Evolutionary conservation across 2,888 invertebrate species (phyloP).

Genomic region (Epinotia ramella): DNA sequence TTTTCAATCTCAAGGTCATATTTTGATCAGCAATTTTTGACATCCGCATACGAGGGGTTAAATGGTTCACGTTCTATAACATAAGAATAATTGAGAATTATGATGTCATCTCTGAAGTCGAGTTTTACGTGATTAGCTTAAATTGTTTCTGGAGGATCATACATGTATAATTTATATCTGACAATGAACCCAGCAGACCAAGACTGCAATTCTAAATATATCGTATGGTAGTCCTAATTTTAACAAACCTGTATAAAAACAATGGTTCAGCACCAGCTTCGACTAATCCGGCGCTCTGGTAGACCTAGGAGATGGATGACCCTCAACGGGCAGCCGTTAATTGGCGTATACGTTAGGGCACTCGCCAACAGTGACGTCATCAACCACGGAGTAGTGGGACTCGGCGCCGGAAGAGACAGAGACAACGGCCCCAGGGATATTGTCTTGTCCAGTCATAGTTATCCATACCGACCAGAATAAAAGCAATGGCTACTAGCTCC

Average conservation of each 20-base stretch:
- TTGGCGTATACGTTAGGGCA: constrained; percentile 75
- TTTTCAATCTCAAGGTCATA: too few species aligned
- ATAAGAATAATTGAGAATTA: too few species aligned
- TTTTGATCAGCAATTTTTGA: too few species aligned
- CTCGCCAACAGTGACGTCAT: constrained; percentile 55
- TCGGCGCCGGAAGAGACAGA: constrained; percentile 87
- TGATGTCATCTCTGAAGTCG: too few species aligned
- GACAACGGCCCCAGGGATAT: constrained; percentile 59
- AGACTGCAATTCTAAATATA: too few species aligned
- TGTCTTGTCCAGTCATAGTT: neutral
- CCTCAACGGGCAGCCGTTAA: constrained; percentile 85
- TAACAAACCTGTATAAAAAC: constrained; percentile 90
- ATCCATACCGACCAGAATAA: neutral
- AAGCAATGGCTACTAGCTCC: neutral
- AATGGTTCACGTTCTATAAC: too few species aligned
- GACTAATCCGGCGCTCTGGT: constrained; percentile 89
- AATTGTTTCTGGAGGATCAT: too few species aligned
- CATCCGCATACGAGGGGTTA: too few species aligned
- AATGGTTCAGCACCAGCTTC: constrained; percentile 91
- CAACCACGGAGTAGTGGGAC: constrained; percentile 53
- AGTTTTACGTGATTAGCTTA: too few species aligned
- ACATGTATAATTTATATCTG: too few species aligned
- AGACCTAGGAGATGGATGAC: constrained; percentile 84
- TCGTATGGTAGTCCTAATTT: neutral
- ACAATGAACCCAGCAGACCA: too few species aligned